A percentile compares a stretch with the other conserved stretches of the same genome.
Conservation (phyloP, 2,113 vertebrate species). For the Isichthys henryi region DNA sequence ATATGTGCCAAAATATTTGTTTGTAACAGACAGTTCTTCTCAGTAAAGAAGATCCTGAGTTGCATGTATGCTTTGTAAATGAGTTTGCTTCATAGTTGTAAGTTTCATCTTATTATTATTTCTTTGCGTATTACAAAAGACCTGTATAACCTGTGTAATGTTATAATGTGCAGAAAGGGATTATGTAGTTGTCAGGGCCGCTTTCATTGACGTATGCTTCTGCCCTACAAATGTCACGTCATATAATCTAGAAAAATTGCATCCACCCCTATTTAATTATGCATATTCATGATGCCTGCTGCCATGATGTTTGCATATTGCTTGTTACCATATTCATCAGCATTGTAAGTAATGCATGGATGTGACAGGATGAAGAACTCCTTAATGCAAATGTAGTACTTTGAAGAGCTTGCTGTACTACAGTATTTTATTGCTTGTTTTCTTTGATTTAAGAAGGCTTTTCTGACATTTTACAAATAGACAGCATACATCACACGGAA, state of each 20-base stretch:
- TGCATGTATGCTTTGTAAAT: not conserved
- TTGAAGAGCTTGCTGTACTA: conserved; percentile 48
- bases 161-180: conserved; percentile 57
- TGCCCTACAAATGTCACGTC: conserved; percentile 82
- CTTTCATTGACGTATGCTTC: conserved; percentile 75
- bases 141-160: conserved; percentile 45
- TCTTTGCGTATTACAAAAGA: conserved; percentile 32
- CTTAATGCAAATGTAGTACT: conserved; percentile 58
- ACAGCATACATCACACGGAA: conserved; percentile 38
- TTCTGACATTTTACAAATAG: conserved; percentile 38
- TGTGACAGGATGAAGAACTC: conserved; percentile 61
- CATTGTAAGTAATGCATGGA: conserved; percentile 45
- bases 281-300: conserved; percentile 77
- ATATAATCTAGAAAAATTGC: conserved; percentile 85
- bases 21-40: not conserved
- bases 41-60: not conserved
- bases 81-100: not conserved
- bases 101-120: not conserved
- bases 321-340: conserved; percentile 51
- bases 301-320: conserved; percentile 62
- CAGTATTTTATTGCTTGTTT: conserved; percentile 33
- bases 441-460: conserved; percentile 33
- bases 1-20: not conserved
- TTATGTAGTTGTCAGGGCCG: conserved; percentile 78
- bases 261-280: conserved; percentile 77